A percentile compares a stretch with the other conserved stretches of the same genome.
Conservation (phyloP, 2,113 vertebrate genomes). For the Helogale parvula region DNA sequence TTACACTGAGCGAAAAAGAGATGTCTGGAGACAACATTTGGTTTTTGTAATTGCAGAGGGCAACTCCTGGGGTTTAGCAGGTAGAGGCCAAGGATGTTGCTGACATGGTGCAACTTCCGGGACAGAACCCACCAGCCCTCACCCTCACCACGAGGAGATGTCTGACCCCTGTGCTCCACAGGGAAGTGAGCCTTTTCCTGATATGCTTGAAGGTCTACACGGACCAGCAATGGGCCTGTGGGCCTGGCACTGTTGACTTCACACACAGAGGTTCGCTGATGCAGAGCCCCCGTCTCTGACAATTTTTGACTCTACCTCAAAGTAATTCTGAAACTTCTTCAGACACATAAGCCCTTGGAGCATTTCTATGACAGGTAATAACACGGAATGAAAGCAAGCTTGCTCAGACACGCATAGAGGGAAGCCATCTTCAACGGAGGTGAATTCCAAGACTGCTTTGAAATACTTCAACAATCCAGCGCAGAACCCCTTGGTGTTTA, state of each 20-base stretch:
- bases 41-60: not conserved
- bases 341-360: rapidly evolving
- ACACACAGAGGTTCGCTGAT: rapidly evolving
- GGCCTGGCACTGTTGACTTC: rapidly evolving
- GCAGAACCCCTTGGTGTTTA: too few relatives aligned
- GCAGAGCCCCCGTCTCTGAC: rapidly evolving
- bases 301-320: rapidly evolving
- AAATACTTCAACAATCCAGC: not conserved
- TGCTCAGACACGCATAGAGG: rapidly evolving
- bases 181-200: not conserved
- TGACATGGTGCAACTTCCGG: rapidly evolving
- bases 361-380: rapidly evolving
- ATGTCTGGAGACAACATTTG: not conserved
- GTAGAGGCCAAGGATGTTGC: not conserved
- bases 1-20: not conserved
- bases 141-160: rapidly evolving
- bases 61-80: rapidly evolving
- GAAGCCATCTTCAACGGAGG: rapidly evolving
- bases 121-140: rapidly evolving
- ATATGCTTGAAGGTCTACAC: rapidly evolving
- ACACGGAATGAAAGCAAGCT: too few relatives aligned
- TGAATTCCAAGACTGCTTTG: rapidly evolving
- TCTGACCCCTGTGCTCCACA: rapidly evolving
- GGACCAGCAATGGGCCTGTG: not conserved
- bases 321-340: not conserved